Evolutionary conservation across 2,797 vertebrate species (phyloP).

Genomic region (Tenualosa ilisha): DNA sequence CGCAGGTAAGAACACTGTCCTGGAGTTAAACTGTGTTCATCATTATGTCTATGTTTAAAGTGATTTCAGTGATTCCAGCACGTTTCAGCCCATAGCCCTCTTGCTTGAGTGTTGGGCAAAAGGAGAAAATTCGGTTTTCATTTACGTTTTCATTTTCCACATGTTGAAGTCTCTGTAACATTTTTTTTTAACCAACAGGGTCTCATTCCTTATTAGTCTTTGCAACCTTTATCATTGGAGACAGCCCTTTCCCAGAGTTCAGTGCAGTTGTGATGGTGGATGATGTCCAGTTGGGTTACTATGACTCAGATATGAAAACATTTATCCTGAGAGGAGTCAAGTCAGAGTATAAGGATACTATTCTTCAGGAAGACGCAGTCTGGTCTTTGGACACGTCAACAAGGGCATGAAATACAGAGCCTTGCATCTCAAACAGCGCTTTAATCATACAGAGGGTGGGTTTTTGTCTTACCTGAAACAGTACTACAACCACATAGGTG

Average conservation of each 20-base stretch:
- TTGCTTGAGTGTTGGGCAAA: too few species aligned
- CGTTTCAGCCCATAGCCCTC: too few species aligned
- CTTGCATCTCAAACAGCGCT: not conserved
- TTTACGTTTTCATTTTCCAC: too few species aligned
- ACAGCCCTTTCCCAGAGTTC: not conserved
- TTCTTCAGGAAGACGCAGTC: not conserved
- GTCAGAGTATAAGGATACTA: not conserved
- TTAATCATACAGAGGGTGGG: not conserved
- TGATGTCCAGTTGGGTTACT: not conserved
- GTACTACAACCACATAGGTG: too few species aligned
- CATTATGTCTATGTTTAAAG: too few species aligned
- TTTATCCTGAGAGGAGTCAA: not conserved
- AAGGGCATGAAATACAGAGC: not conserved
- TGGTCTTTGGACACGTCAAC: conserved; percentile 6
- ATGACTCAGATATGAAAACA: not conserved
- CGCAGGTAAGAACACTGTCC: too few species aligned
- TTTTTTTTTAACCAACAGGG: not conserved
- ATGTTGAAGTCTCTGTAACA: not conserved
- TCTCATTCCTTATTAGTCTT: not conserved
- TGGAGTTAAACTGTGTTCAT: too few species aligned
- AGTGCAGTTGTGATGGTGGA: not conserved
- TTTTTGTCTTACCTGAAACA: not conserved
- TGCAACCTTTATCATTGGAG: not conserved
- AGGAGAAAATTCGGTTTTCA: too few species aligned
- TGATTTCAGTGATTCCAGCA: too few species aligned